Evolutionary conservation across 2,797 vertebrate genomes (phyloP), one percentile per base, ranked within the genome.

Genomic region (Argya squamiceps): DNA sequence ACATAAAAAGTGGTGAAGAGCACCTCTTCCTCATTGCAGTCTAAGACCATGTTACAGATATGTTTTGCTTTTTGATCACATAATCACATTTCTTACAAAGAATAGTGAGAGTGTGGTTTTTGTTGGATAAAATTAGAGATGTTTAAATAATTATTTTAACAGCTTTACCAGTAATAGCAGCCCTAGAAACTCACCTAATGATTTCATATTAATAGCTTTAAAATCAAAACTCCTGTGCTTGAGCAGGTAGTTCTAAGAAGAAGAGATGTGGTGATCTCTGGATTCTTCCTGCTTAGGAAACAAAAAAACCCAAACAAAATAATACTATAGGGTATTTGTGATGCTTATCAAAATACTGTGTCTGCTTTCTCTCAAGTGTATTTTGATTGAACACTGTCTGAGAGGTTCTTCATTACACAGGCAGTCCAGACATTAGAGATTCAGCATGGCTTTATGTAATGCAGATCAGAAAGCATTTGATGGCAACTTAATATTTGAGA

Each of bases 401-500:
- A 95, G 67, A 96, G 84, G 89, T 89, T 95, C 94, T 89, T 96
- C 89, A 93, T 97, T 97, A 91, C 92, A 82, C 65, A 93, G 71
- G 50, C 94, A 96, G 86, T 78, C 89, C 46, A 88, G 95, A 94
- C 94, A 88, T 95, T 94, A 97, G 78, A 94, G 73, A 94, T 96
- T 60, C 78, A 92, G 44, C 64, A 75, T 86, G 81, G 50, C 85
- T 96, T 91, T 92, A 93, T 87, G 76, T 97, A 97, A 97, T 96
- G 92, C 52, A 94, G 92, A 96, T 95, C 86, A 91, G 81, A 97
- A 96, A 95, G 95, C 95, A 96, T 96, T 83, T 97, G 95, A 96
- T 96, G 89, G 96, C 89, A 96, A 97, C 94, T 94, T 95, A 96
- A 88, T 97, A 94, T 93, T 97, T 96, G 94, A 96, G 96, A 96